A percentile compares a stretch with the other conserved stretches of the same genome.
phyloP scores from a whole-genome alignment of 2,113 vertebrate genomes.

The Uria lomvia region DNA sequence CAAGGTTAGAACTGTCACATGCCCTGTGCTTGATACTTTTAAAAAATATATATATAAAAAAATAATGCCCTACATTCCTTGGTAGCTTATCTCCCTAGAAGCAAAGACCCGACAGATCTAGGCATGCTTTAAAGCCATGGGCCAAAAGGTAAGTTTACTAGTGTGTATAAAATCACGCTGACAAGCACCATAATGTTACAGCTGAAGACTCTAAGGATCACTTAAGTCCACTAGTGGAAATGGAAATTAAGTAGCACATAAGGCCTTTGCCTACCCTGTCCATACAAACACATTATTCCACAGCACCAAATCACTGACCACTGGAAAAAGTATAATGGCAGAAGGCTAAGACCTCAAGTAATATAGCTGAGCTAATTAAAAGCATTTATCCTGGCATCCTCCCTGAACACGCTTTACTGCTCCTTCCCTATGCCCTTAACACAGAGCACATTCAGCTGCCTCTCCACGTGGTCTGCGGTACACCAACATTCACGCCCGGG shows the following conservation, averaged over 20 bases:
- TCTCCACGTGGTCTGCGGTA: neutral
- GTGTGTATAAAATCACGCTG: neutral
- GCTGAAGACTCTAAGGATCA: neutral
- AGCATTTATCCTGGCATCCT: neutral
- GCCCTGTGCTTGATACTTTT: neutral
- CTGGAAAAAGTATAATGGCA: neutral
- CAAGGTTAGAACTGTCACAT: neutral
- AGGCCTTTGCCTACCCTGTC: neutral
- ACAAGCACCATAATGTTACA: neutral
- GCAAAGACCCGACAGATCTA: neutral
- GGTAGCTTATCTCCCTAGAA: conserved; percentile 38
- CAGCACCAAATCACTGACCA: neutral
- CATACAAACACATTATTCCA: neutral
- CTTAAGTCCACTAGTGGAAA: neutral
- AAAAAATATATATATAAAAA: neutral
- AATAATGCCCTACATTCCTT: conserved; percentile 25
- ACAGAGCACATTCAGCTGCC: neutral
- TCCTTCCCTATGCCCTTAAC: neutral
- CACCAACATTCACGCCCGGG: neutral
- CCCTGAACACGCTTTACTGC: neutral
- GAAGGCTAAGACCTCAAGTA: neutral
- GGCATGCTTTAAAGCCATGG: neutral
- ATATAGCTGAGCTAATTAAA: neutral
- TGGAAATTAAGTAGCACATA: neutral
- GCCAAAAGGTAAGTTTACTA: neutral